Conservation (phyloP, 2,797 vertebrate genomes). For the Gambelia wislizenii region DNA sequence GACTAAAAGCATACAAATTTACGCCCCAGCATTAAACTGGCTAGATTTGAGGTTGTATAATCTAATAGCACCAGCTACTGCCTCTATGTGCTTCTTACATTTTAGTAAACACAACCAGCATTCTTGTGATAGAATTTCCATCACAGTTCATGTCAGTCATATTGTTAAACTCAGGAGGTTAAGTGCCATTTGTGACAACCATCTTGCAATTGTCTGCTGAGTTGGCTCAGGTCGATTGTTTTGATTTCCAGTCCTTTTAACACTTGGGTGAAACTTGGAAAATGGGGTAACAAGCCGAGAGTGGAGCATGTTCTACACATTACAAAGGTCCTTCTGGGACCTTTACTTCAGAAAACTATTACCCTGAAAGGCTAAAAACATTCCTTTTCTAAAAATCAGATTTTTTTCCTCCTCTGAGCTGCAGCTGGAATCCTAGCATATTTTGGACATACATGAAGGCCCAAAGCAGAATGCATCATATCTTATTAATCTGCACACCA, state of each 20-base stretch:
- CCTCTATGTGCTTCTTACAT: conserved; percentile 21
- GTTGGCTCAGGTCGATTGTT: conserved; percentile 44
- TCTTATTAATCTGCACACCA: neutral
- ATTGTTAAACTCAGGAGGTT: conserved; percentile 32
- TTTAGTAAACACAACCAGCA: conserved; percentile 45
- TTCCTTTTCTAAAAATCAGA: conserved; percentile 30
- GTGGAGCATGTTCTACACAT: conserved; percentile 26
- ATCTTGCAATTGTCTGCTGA: conserved; percentile 50
- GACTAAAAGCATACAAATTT: conserved; percentile 11
- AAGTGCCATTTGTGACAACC: conserved; percentile 41
- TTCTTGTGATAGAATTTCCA: conserved; percentile 44
- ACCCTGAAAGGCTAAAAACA: conserved; percentile 35
- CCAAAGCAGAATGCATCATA: neutral
- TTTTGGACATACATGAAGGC: neutral
- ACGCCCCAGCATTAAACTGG: neutral
- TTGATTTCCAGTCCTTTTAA: conserved; percentile 20
- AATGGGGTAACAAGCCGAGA: conserved; percentile 45
- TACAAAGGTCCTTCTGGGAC: conserved; percentile 32
- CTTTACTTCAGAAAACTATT: conserved; percentile 41
- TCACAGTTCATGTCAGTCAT: conserved; percentile 42
- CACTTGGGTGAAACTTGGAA: conserved; percentile 51
- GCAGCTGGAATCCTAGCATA: neutral
- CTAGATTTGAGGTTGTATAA: conserved; percentile 35
- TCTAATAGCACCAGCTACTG: conserved; percentile 42
- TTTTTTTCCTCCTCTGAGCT: neutral